Evolutionary conservation across 2,113 vertebrate species (phyloP).

Genomic region (Halcyon senegalensis): DNA sequence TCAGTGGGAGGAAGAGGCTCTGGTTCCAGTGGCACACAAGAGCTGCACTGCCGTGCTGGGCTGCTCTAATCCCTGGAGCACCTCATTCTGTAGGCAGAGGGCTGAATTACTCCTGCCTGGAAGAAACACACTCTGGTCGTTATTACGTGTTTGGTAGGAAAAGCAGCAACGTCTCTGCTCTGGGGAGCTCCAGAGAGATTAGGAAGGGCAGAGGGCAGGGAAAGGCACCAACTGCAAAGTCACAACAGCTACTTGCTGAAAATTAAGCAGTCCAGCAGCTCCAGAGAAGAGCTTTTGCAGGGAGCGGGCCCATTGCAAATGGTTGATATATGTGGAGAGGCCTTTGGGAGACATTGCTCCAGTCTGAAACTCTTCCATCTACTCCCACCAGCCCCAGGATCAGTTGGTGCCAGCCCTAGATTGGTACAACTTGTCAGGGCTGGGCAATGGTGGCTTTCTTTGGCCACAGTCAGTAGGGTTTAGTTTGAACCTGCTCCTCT

Average conservation of each 20-base stretch:
- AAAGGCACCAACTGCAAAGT: not conserved
- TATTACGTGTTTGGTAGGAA: not conserved
- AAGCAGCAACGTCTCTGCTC: not conserved
- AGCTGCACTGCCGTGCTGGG: not conserved
- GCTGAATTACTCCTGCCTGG: not conserved
- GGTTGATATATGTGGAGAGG: accelerated
- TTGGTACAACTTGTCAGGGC: not conserved
- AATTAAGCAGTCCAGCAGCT: not conserved
- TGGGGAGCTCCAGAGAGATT: not conserved
- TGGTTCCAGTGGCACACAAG: not conserved
- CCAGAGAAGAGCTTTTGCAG: not conserved
- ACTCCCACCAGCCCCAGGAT: not conserved
- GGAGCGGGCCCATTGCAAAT: not conserved
- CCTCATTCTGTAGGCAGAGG: not conserved
- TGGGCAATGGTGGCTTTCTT: not conserved
- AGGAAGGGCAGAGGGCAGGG: not conserved
- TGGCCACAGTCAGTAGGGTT: not conserved
- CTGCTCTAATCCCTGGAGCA: not conserved
- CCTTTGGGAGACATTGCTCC: not conserved
- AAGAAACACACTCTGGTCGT: not conserved
- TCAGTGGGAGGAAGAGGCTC: not conserved
- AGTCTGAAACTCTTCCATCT: not conserved
- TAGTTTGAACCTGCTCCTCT: not conserved
- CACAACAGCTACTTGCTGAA: not conserved
- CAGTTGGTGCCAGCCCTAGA: not conserved